phyloP scores from a whole-genome alignment of 2,113 vertebrate genomes.

The Corythornis vintsioides region DNA sequence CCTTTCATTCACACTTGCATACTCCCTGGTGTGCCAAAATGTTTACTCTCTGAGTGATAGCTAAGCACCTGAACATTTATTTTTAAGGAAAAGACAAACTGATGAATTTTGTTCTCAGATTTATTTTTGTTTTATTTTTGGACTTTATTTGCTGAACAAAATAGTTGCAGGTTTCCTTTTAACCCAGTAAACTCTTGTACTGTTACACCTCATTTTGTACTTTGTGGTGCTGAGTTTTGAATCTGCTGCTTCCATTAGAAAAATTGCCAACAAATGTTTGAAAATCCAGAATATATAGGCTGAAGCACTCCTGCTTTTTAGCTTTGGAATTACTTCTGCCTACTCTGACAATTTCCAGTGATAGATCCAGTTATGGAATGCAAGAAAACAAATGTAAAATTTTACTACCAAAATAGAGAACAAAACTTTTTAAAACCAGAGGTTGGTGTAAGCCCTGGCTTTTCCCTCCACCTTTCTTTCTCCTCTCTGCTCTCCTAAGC shows the following conservation, averaged over 20 bases:
- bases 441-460: background rate
- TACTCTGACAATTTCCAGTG: background rate
- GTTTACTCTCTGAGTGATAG: background rate
- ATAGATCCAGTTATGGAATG: background rate
- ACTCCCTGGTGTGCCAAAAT: background rate
- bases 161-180: background rate
- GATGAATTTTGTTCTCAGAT: background rate
- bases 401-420: background rate
- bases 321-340: conserved; percentile 46
- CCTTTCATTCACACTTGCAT: background rate
- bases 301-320: conserved; percentile 4
- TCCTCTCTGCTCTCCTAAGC: background rate
- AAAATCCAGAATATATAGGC: background rate
- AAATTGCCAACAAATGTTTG: background rate
- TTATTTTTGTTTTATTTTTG: background rate
- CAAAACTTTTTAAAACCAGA: background rate
- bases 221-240: background rate
- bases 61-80: background rate
- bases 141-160: background rate
- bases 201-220: background rate
- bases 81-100: background rate
- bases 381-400: background rate
- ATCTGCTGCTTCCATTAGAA: conserved; percentile 42
- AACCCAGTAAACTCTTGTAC: background rate
- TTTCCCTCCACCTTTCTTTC: background rate